phyloP scores from a whole-genome alignment of 2,113 vertebrate species.

The Hirundichthys speculiger region DNA sequence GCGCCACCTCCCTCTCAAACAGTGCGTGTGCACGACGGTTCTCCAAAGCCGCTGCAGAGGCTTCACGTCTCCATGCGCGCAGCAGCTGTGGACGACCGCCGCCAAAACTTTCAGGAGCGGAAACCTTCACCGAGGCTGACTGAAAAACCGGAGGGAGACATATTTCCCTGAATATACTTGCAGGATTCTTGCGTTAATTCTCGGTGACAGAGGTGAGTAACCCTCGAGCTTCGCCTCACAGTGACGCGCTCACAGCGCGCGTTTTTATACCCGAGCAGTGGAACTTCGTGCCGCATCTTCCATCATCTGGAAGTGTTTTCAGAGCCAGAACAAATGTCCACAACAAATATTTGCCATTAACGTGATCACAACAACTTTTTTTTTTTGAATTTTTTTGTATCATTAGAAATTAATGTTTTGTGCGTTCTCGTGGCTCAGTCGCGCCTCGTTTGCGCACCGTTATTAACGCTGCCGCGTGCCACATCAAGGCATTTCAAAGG shows the following conservation, averaged over 20 bases:
- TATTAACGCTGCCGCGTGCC: too few relatives aligned
- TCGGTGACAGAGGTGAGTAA: conserved; percentile 59
- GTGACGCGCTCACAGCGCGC: conserved; percentile 1
- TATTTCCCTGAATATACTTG: neutral
- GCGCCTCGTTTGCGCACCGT: neutral
- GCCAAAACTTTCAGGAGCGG: conserved; percentile 65
- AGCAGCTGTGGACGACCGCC: conserved; percentile 33
- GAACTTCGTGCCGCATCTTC: conserved; percentile 6
- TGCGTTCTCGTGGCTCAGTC: conserved; percentile 11
- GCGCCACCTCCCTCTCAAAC: conserved; percentile 54
- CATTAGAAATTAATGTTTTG: neutral
- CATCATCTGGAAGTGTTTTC: conserved; percentile 23
- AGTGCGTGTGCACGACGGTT: conserved; percentile 56
- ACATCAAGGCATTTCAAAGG: neutral
- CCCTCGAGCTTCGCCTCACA: neutral
- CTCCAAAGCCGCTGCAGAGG: conserved; percentile 58
- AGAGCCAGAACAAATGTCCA: neutral
- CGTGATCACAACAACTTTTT: neutral
- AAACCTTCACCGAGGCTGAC: conserved; percentile 17
- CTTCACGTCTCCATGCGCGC: conserved; percentile 51
- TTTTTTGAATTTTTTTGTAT: neutral
- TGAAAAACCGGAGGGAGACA: neutral
- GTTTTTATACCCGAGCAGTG: neutral
- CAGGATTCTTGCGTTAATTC: neutral
- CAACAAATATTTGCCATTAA: neutral